These are phyloP conservation scores for Melinopterus prodromus DNA, from an alignment of 2,888 invertebrate species.

Conservation along the genomic window DNA sequence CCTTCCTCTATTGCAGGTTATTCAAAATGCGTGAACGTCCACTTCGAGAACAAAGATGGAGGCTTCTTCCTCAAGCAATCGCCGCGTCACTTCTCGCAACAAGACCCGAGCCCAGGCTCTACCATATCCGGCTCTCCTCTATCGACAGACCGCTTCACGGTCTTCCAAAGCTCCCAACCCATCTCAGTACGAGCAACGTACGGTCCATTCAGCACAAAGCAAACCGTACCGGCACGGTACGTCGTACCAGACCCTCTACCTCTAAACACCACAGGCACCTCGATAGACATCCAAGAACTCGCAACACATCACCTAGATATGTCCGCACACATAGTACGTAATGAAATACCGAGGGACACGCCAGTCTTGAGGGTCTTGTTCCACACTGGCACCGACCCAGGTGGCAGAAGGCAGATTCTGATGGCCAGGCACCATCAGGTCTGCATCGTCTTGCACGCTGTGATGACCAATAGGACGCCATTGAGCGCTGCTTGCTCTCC, in stretches of 20 bases:
- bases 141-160: slow-evolving; percentile 88
- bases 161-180: slow-evolving; percentile 90
- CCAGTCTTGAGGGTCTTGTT: slow-evolving; percentile 93
- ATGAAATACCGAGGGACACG: slow-evolving; percentile 85
- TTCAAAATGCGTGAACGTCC: slow-evolving; percentile 81
- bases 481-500: slow-evolving; percentile 93
- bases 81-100: slow-evolving; percentile 72
- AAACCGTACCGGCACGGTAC: slow-evolving; percentile 90
- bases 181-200: slow-evolving; percentile 92
- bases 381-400: slow-evolving; percentile 88
- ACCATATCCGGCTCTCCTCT: slow-evolving; percentile 70
- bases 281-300: slow-evolving; percentile 67
- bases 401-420: slow-evolving; percentile 74
- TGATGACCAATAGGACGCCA: slow-evolving; percentile 62
- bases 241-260: slow-evolving; percentile 83
- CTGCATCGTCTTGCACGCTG: slow-evolving; percentile 82
- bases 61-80: slow-evolving; percentile 90
- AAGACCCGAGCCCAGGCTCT: slow-evolving; percentile 55
- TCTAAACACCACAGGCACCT: slow-evolving; percentile 57
- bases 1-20: slow-evolving; percentile 67
- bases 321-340: slow-evolving; percentile 92
- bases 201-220: slow-evolving; percentile 94
- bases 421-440: slow-evolving; percentile 69
- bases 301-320: slow-evolving; percentile 85
- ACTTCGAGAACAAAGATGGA: slow-evolving; percentile 91